Conservation (phyloP, 2,797 vertebrate species). For the Perodicticus potto region DNA sequence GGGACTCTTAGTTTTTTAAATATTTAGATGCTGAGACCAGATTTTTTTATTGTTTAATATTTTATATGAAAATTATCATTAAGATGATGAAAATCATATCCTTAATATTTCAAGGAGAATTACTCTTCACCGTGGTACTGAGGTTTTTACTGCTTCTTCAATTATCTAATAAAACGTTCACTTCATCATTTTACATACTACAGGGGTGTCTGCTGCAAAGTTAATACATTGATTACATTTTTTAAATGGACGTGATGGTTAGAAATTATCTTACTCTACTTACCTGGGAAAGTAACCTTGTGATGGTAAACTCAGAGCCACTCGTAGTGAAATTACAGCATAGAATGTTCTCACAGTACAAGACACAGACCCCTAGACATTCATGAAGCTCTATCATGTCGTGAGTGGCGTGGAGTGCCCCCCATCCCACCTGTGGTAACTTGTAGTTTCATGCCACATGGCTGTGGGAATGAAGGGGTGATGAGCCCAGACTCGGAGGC, state of each 20-base stretch:
- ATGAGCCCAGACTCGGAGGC: neutral
- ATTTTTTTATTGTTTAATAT: neutral
- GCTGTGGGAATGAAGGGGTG: neutral
- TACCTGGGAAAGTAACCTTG: neutral
- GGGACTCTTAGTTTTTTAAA: conserved; percentile 20
- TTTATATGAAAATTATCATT: conserved; percentile 13
- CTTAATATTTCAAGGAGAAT: neutral
- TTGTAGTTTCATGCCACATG: neutral
- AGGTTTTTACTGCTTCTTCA: neutral
- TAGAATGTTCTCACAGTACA: neutral
- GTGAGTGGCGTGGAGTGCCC: neutral
- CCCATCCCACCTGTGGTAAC: fast-evolving
- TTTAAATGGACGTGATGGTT: neutral
- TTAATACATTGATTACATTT: neutral
- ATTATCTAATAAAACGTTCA: neutral
- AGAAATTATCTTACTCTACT: neutral
- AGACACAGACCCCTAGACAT: neutral
- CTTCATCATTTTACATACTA: neutral
- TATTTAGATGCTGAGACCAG: neutral
- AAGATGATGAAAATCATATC: neutral
- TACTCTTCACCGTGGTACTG: neutral
- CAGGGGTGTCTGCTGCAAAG: neutral
- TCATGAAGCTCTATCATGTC: neutral
- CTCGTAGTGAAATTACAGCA: neutral
- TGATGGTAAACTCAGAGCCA: neutral